Evolutionary conservation across 2,888 invertebrate species (phyloP).

Genomic region (Adineta ricciae): DNA sequence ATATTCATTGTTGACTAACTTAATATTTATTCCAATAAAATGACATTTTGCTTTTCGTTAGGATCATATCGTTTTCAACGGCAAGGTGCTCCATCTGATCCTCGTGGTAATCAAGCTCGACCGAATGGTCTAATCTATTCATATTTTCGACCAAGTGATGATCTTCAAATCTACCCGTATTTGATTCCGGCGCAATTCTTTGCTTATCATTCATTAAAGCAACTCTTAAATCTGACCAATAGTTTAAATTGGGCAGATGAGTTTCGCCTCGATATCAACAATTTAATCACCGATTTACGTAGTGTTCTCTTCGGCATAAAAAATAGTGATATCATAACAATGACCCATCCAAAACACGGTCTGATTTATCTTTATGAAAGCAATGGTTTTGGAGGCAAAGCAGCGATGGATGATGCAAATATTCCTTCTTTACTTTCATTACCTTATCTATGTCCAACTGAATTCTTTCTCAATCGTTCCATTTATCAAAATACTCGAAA

Average conservation of each 20-base stretch:
- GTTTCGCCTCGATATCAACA: not conserved
- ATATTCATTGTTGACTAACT: too few species aligned
- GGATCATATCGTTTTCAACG: not conserved
- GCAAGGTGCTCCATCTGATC: not conserved
- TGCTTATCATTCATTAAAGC: not conserved
- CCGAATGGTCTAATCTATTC: not conserved
- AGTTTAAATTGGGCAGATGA: not conserved
- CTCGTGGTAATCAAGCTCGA: not conserved
- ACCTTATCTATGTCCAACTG: not conserved
- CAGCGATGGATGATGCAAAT: not conserved
- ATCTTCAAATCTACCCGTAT: not conserved
- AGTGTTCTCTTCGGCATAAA: not conserved
- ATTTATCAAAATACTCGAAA: not conserved
- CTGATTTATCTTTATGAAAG: not conserved
- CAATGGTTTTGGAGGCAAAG: not conserved
- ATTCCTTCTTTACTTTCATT: not conserved
- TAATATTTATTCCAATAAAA: too few species aligned
- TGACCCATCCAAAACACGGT: not conserved
- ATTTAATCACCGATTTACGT: not conserved
- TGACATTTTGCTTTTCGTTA: not conserved
- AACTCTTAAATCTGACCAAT: not conserved
- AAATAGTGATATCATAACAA: not conserved
- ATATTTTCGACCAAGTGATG: not conserved
- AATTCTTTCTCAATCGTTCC: not conserved
- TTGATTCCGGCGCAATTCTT: not conserved